A percentile compares a stretch with the other conserved stretches of the same genome.
phyloP scores from a whole-genome alignment of 2,797 vertebrate genomes.

The Poeciliopsis presidionis region DNA sequence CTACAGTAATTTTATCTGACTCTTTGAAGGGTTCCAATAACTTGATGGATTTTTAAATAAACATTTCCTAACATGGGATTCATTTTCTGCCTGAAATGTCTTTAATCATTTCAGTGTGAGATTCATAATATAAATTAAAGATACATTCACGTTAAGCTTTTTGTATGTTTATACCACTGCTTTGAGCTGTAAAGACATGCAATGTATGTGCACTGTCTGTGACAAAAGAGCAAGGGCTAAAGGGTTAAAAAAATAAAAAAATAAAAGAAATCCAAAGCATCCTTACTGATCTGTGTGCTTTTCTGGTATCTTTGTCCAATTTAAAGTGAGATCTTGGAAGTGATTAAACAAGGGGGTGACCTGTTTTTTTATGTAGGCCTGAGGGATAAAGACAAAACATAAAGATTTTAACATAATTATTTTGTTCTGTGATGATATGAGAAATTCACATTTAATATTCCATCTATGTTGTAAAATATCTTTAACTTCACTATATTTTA shows the following conservation, averaged over 20 bases:
- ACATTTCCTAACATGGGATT: not conserved
- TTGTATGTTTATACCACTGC: not conserved
- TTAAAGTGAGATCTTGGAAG: constrained; percentile 53
- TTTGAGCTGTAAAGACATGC: not conserved
- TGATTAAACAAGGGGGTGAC: constrained; percentile 81
- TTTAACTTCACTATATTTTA: not conserved
- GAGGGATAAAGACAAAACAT: constrained; percentile 18
- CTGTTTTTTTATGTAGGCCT: constrained; percentile 86
- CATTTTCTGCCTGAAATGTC: not conserved
- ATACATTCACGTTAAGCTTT: not conserved
- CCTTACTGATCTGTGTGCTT: constrained; percentile 88
- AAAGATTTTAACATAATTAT: not conserved
- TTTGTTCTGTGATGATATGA: not conserved
- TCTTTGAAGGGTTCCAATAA: not conserved
- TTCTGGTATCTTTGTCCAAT: constrained; percentile 57
- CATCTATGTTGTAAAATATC: not conserved
- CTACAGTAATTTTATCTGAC: not conserved
- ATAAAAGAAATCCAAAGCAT: not conserved
- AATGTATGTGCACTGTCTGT: not conserved
- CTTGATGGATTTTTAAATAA: not conserved
- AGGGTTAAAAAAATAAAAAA: not conserved
- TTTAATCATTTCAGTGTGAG: not conserved
- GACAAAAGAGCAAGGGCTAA: not conserved
- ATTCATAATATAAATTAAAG: not conserved
- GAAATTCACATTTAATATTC: not conserved